Evolutionary conservation across 2,888 invertebrate genomes (phyloP).

Genomic region (Hemistola chrysoprasaria): DNA sequence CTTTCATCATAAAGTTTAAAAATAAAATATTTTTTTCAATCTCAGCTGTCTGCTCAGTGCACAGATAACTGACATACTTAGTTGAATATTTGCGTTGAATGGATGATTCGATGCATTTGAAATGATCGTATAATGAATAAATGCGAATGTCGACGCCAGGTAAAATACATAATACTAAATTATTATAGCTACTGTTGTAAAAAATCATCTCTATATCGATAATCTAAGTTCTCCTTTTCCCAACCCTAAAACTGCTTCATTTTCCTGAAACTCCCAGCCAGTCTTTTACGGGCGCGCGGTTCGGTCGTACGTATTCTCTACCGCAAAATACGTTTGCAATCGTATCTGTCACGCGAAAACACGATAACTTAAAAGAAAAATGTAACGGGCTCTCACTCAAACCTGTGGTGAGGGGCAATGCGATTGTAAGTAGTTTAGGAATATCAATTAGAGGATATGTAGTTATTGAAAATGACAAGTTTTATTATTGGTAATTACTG

Average conservation of each 20-base stretch:
- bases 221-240: slow-evolving; percentile 28
- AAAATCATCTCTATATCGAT: slow-evolving; percentile 39
- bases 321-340: slow-evolving; percentile 16
- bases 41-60: no score
- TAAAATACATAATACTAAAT: no score
- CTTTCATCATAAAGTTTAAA: no score
- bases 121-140: no score
- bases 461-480: slow-evolving; percentile 9
- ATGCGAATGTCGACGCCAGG: no score
- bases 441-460: no score
- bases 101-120: no score
- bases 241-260: slow-evolving; percentile 56
- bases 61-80: no score
- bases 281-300: slow-evolving; percentile 41
- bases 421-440: slow-evolving; percentile 31
- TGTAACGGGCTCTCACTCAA: no score
- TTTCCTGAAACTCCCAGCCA: slow-evolving; percentile 63
- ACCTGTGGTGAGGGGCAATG: slow-evolving; percentile 21
- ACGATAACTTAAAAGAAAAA: slow-evolving; percentile 30
- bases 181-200: no score
- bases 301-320: slow-evolving; percentile 27
- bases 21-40: no score
- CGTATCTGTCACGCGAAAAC: slow-evolving; percentile 28
- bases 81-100: no score
- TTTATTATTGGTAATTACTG: slow-evolving; percentile 8